These are phyloP conservation scores for Whitmania pigra DNA, from an alignment of 1,140 invertebrate species.

Conservation along the genomic window DNA sequence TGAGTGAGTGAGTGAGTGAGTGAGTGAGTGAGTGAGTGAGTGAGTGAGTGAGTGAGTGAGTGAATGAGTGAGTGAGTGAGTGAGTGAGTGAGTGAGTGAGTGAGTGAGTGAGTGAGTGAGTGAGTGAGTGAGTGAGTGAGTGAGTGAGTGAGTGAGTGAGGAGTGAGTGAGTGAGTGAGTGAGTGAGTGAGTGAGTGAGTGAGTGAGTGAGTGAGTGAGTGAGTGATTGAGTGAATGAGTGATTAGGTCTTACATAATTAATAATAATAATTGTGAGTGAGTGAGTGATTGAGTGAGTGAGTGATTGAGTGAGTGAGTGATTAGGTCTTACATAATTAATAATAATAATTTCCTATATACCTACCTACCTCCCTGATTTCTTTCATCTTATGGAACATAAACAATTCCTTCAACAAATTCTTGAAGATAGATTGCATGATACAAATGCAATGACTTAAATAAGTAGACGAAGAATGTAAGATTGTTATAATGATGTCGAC, in stretches of 20 bases:
- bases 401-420: constrained; percentile 86
- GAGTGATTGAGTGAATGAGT: constrained; percentile 6
- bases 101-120: constrained; percentile 19
- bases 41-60: constrained; percentile 15
- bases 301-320: too few species aligned
- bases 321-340: too few species aligned
- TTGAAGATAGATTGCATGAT: constrained; percentile 97
- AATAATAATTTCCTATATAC: background rate
- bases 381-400: constrained; percentile 46
- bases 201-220: constrained; percentile 17
- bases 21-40: constrained; percentile 19
- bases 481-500: constrained; percentile 98
- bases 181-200: constrained; percentile 18
- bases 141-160: constrained; percentile 25
- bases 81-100: constrained; percentile 20
- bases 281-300: too few species aligned
- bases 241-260: too few species aligned
- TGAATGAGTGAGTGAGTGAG: too few species aligned
- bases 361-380: constrained; percentile 24
- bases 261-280: too few species aligned
- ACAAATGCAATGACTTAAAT: constrained; percentile 96
- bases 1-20: constrained; percentile 22
- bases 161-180: constrained; percentile 25
- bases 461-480: constrained; percentile 90
- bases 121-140: constrained; percentile 17